Evolutionary conservation across 2,797 vertebrate species (phyloP), one percentile per base, ranked within the genome.

Genomic region (Microtus californicus): DNA sequence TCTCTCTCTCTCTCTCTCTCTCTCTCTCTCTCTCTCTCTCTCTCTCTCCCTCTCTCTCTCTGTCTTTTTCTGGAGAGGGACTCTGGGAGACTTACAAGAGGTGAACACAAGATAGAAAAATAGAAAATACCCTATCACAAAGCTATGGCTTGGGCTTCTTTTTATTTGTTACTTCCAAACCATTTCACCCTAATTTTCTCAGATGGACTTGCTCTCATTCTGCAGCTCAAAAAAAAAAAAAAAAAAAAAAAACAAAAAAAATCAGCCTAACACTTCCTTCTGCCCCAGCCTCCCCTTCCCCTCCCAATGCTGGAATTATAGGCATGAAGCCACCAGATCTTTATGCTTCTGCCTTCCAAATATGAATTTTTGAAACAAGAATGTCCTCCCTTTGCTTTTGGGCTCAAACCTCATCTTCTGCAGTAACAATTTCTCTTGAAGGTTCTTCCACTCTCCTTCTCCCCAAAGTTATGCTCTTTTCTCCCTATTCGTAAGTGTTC

Each of bases 311-410:
- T 87, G 85, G 12, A 25, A 74, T 31, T 59, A 54, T 56, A 25
- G n/a, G 5, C 14, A 59, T 87, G 73, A 51, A 43, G 14, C 23
- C 11, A 87, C 23, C 27, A 87, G n/a, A 56, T 27, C n/a, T 87
- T 27, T 2, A 31, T 15, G 82, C 91, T 82, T 94, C 89, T 90
- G 0, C 10, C 80, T 89, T 94, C 1, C 54, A 88, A 95, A 82
- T 67, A 94, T 51, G 2, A 13, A 54, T 76, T 77, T 71, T 80
- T 11, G 56, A 91, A 94, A 83, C 27, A 83, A 94, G 87, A 78
- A 77, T 43, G 27, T 59, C 43, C 5, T 71, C 87, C 21, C 93
- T 89, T 91, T 65, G 29, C 12, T 29, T 93, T 74, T 94, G 15
- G 56, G 87, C 25, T 15, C 10, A 59, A 3, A 48, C 56, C n/a